phyloP scores from a whole-genome alignment of 1,140 invertebrate genomes.

The Nephila pilipes region DNA sequence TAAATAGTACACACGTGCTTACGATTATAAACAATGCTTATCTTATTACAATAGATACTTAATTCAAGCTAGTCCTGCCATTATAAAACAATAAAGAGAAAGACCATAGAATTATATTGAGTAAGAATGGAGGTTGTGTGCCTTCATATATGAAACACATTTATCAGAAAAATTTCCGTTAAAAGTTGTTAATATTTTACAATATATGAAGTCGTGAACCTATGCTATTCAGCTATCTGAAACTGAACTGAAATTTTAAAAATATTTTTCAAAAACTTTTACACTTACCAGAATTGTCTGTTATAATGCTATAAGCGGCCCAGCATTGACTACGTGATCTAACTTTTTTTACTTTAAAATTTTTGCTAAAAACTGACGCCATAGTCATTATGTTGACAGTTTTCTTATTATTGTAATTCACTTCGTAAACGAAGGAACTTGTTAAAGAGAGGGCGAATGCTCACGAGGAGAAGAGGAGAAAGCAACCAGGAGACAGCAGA shows the following conservation, averaged over 20 bases:
- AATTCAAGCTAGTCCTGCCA: background rate
- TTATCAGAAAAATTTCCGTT: background rate
- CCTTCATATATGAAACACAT: background rate
- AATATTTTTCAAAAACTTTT: background rate
- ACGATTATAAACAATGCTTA: background rate
- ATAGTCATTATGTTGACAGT: background rate
- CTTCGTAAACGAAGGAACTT: background rate
- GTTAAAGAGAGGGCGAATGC: too few relatives aligned
- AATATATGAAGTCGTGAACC: background rate
- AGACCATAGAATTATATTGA: background rate
- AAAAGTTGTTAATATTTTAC: background rate
- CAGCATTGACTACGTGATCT: background rate
- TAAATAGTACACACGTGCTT: background rate
- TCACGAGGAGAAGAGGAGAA: too few relatives aligned
- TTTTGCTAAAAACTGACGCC: background rate
- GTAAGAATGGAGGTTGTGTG: too few relatives aligned
- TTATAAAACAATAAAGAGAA: background rate
- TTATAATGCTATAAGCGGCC: background rate
- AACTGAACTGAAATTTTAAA: background rate
- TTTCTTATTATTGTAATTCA: background rate
- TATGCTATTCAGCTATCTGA: conserved; percentile 10
- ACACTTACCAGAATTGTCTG: background rate
- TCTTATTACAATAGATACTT: background rate
- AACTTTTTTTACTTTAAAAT: background rate
- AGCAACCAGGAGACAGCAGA: too few relatives aligned